phyloP scores from a whole-genome alignment of 64 coral and sea anemone species.

The Pocillopora damicornis region DNA sequence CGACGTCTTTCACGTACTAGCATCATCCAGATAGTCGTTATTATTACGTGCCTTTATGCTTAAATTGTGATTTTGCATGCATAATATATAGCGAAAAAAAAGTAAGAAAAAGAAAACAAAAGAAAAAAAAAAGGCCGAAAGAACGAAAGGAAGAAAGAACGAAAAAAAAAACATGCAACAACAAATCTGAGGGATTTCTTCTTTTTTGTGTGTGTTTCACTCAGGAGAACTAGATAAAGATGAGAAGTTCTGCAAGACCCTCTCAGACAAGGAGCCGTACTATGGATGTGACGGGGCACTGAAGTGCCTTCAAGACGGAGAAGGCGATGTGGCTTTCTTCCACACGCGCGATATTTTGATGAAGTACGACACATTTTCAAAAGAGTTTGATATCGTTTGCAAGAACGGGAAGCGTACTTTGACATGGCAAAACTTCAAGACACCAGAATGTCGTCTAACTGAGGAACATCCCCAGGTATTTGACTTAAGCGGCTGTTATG shows the following conservation, averaged over 20 bases:
- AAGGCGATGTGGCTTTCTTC: conserved; percentile 49
- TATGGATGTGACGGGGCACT: conserved; percentile 41
- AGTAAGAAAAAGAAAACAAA: too few relatives aligned
- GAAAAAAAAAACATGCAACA: background rate
- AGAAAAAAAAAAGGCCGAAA: too few relatives aligned
- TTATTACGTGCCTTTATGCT: too few relatives aligned
- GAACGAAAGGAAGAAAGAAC: too few relatives aligned
- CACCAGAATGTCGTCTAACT: conserved; percentile 20
- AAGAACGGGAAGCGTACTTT: background rate
- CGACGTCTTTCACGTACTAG: too few relatives aligned
- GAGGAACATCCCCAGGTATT: conserved; percentile 52
- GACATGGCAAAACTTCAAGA: background rate
- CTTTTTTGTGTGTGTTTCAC: background rate
- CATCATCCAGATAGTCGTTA: too few relatives aligned
- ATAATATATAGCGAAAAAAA: too few relatives aligned
- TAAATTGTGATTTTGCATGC: too few relatives aligned
- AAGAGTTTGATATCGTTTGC: conserved; percentile 37
- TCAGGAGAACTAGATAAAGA: background rate
- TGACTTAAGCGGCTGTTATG: background rate
- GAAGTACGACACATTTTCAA: background rate
- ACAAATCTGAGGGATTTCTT: background rate
- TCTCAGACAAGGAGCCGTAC: conserved; percentile 39
- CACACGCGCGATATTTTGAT: conserved; percentile 49
- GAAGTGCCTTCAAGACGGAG: conserved; percentile 17
- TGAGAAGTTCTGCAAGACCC: conserved; percentile 34